Evolutionary conservation across 2,113 vertebrate genomes (phyloP).

Genomic region (Triplophysa siluroides): DNA sequence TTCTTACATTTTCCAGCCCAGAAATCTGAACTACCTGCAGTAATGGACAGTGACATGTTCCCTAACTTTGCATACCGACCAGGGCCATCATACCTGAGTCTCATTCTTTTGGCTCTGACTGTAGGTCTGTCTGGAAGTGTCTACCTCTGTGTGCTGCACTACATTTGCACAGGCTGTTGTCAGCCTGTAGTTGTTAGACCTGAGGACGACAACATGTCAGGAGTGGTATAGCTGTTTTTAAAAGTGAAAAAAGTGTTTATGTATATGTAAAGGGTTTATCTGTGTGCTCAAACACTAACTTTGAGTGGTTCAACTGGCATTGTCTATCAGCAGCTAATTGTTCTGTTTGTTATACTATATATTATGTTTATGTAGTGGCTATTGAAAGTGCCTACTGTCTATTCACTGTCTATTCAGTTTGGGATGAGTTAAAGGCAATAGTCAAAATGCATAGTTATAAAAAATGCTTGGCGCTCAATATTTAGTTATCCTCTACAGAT

Average conservation of each 20-base stretch:
- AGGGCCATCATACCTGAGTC: constrained; percentile 40
- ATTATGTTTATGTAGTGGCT: no score
- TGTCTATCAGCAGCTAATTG: no score
- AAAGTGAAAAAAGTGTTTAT: not conserved
- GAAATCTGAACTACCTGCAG: constrained; percentile 13
- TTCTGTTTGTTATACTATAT: no score
- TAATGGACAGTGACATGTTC: constrained; percentile 37
- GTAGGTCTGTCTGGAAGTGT: constrained; percentile 50
- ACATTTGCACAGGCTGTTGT: constrained; percentile 55
- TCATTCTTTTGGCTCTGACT: constrained; percentile 47
- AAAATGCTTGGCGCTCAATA: not conserved
- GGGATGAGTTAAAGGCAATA: not conserved
- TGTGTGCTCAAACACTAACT: not conserved
- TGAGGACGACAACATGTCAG: constrained; percentile 45
- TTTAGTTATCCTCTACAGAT: no score
- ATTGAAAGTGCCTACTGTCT: no score
- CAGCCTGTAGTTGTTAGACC: constrained; percentile 48
- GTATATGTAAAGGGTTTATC: not conserved
- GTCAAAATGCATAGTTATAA: not conserved
- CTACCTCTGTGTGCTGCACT: constrained; percentile 53
- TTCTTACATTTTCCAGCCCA: constrained; percentile 14
- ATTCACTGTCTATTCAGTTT: no score
- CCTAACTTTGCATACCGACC: constrained; percentile 3
- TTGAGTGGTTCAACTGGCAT: no score
- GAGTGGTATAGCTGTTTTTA: constrained; percentile 34